Base-by-base conservation (phyloP, 1,140 invertebrate genomes). In the Lamellibrachia luymesi region DNA sequence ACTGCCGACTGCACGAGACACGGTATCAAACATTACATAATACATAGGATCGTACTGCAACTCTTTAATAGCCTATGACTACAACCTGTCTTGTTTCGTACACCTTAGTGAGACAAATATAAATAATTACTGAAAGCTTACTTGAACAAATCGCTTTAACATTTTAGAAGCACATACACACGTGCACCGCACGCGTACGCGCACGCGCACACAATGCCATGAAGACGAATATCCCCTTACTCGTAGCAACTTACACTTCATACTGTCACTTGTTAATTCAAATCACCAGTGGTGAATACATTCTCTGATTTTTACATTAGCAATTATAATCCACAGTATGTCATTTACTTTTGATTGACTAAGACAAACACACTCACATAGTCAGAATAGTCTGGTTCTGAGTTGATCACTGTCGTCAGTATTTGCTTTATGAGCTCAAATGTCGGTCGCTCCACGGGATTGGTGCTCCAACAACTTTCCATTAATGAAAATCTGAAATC, bases 351-450 rank as follows among this genome's bases (percentile, higher is more conserved):
- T 7, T 56, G 13, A 56, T 80, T 80, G 2, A 22, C 64, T 22
- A 0, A 92, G 49, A 50, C 22, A 90, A 51, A 80, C 50, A 92
- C 50, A 80, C 92, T 51, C 92, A 51, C 92, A 64, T n/a, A 92
- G 50, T 51, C 92, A 64, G 7, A 17, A 22, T 80, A 80, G 6
- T 10, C 64, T 22, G 64, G 64, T 80, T 80, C 64, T 80, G 64
- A 80, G 25, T 80, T 80, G 64, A 80, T 80, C 8, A 80, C 64
- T 80, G 64, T 80, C 25, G 64, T 80, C 13, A 80, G 64, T 80
- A 80, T 80, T 17, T 80, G 64, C 25, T 10, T 80, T 80, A 80
- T 80, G 64, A 80, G 64, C 25, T 80, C 64, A 80, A 80, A 80
- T 17, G 64, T 80, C 64, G 64, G 64, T 22, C 64, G 64, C 25